Evolutionary conservation across 1,140 invertebrate species (phyloP).

Genomic region (Tribolium madens): DNA sequence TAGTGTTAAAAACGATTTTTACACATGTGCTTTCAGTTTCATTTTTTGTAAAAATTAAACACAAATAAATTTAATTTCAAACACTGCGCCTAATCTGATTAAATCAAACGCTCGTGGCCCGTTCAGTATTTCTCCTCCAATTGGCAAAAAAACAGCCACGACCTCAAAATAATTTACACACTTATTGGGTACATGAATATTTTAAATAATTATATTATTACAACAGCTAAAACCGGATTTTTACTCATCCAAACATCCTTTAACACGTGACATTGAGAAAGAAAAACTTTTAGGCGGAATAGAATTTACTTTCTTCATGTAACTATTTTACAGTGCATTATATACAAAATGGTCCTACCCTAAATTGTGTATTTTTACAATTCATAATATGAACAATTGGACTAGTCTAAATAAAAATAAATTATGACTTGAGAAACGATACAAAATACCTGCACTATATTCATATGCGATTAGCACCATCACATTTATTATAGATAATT

Average conservation of each 20-base stretch:
- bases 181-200: too few relatives aligned
- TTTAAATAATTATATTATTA: too few relatives aligned
- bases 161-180: too few relatives aligned
- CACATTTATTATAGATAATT: slow-evolving; percentile 56
- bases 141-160: too few relatives aligned
- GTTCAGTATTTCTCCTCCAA: too few relatives aligned
- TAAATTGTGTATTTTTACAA: slow-evolving; percentile 55
- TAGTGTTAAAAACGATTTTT: not conserved
- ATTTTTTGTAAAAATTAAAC: not conserved
- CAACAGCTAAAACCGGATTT: too few relatives aligned
- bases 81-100: too few relatives aligned
- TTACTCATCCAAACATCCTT: too few relatives aligned
- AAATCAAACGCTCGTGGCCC: too few relatives aligned
- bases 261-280: too few relatives aligned
- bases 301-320: not conserved
- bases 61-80: slow-evolving; percentile 5
- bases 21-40: slow-evolving; percentile 2
- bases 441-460: slow-evolving; percentile 44
- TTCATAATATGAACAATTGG: slow-evolving; percentile 51
- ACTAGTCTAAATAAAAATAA: slow-evolving; percentile 52
- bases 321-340: slow-evolving; percentile 57
- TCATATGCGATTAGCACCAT: slow-evolving; percentile 62
- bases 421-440: slow-evolving; percentile 49
- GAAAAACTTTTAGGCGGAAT: not conserved
- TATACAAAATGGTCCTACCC: slow-evolving; percentile 59